These are phyloP conservation scores for Cyphomyrmex costatus DNA, from an alignment of 1,140 invertebrate species.

Conservation along the genomic window DNA sequence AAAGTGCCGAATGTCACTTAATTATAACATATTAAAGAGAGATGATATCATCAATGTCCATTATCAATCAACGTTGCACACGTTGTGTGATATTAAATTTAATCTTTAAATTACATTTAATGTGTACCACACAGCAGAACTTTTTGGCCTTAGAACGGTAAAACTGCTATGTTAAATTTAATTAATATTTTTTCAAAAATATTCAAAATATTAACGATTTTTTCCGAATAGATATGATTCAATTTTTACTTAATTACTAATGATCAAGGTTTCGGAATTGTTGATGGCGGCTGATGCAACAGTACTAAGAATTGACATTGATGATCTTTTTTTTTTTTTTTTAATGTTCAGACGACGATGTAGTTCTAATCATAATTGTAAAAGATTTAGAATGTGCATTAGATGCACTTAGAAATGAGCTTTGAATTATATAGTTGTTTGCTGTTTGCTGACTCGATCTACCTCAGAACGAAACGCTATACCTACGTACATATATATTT, in stretches of 20 bases:
- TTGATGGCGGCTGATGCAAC: slow-evolving; percentile 50
- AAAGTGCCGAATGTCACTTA: slow-evolving; percentile 48
- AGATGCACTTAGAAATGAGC: slow-evolving; percentile 46
- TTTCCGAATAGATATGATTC: background rate
- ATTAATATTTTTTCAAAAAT: background rate
- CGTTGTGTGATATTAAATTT: slow-evolving; percentile 1
- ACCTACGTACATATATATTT: slow-evolving; percentile 34
- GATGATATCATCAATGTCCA: slow-evolving; percentile 49
- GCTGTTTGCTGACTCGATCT: slow-evolving; percentile 81
- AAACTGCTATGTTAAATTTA: slow-evolving; percentile 3
- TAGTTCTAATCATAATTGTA: slow-evolving; percentile 51
- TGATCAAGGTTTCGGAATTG: slow-evolving; percentile 53
- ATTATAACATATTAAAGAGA: background rate
- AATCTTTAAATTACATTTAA: background rate
- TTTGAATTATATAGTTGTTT: slow-evolving; percentile 55
- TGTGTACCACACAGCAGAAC: background rate
- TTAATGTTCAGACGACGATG: slow-evolving; percentile 38
- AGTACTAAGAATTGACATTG: slow-evolving; percentile 49
- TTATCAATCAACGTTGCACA: slow-evolving; percentile 40
- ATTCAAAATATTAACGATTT: too few species aligned
- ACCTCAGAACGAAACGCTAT: slow-evolving; percentile 84
- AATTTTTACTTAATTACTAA: slow-evolving; percentile 1
- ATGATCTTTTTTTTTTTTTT: slow-evolving; percentile 43
- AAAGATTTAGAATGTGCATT: slow-evolving; percentile 47
- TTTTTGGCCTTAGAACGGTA: background rate